Evolutionary conservation across 2,888 invertebrate genomes (phyloP), one percentile per base, ranked within the genome.

Genomic region (Nephrotoma guestfalica): DNA sequence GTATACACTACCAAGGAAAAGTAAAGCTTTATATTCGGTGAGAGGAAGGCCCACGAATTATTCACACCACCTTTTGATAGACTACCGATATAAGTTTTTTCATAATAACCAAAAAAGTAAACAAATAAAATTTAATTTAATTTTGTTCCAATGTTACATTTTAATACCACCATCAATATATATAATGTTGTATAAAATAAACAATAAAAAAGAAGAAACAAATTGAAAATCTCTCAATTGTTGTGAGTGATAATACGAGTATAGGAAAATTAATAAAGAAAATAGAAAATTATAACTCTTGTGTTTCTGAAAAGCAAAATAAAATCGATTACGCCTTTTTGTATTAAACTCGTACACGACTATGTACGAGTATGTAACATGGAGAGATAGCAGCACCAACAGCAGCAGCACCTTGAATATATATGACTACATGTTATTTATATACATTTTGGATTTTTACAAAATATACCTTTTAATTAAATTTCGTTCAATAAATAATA

Each of bases 401-500:
- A 71, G 9, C 51, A 47, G 13, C 51, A 51, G 51, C 51, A 51
- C 30, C 30, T 30, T 51, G 15, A 4, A 45, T 7, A 45, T 45
- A 51, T 2, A 51, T 51, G 15, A 51, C 15, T 15, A 71, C 18
- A 71, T 71, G 71, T 71, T 71, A 71, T 71, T 71, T 71, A 71
- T 71, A 71, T 71, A 71, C 71, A 30, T 71, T 71, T 71, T 71
- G 30, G 71, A 13, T 71, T 30, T 30, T 51, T 51, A 15, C n/a
- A 57, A 15, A 57, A 57, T 40, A 40, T 84, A 84, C 42, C 41
- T 84, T 84, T 84, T 41, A 84, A 41, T 84, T 84, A 41, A 41
- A 41, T 84, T 84, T 84, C 84, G 84, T 84, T 84, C 84, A 84
- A 84, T 84, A 84, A 84, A 84, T 84, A 84, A 84, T 84, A 84